Evolutionary conservation across 2,888 invertebrate genomes (phyloP), one percentile per base, ranked within the genome.

Genomic region (Synanthedon formicaeformis): DNA sequence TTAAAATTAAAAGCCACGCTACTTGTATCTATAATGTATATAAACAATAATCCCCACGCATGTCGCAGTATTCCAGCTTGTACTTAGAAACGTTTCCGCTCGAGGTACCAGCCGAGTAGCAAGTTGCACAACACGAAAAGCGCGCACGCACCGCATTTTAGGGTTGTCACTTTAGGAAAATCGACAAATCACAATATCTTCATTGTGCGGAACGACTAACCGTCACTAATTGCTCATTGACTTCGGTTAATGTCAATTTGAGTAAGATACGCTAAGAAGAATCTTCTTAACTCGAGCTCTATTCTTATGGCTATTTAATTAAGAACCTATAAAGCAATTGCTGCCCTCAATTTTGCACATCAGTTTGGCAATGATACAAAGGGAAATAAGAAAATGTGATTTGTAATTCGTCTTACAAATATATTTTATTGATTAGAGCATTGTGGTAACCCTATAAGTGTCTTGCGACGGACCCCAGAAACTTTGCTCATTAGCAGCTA

Each of bases 401-500:
- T 4, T 23, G n/a, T n/a, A n/a, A 23, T 23, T 23, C 5, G 10
- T 34, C 34, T 34, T 5, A 45, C 45, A 45, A 45, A 13, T 2
- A 45, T 14, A 45, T 45, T 45, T 45, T 6, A 14, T n/a, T 13
- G 45, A 13, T 13, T 14, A 13, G 45, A n/a, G 14, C 45, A 41
- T 16, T 50, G 53, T 48, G 55, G 41, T 54, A 54, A 54, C 56
- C 56, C 57, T 55, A 53, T 48, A 34, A 41, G 27, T 23, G 12
- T 49, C 50, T 60, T 55, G 58, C 56, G 58, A 58, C 57, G 51
- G 53, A 55, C 56, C 57, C 59, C 61, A 55, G 54, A 58, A 71
- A 71, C 69, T 71, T 73, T 66, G 64, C 66, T 69, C 69, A 69
- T 73, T 73, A 71, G 66, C 63, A 57, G 61, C 60, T 52, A 53